Percentiles rank a stretch among this genome's conserved stretches.
Conservation (phyloP, 2,113 vertebrate genomes). For the Nycticorax nycticorax region DNA sequence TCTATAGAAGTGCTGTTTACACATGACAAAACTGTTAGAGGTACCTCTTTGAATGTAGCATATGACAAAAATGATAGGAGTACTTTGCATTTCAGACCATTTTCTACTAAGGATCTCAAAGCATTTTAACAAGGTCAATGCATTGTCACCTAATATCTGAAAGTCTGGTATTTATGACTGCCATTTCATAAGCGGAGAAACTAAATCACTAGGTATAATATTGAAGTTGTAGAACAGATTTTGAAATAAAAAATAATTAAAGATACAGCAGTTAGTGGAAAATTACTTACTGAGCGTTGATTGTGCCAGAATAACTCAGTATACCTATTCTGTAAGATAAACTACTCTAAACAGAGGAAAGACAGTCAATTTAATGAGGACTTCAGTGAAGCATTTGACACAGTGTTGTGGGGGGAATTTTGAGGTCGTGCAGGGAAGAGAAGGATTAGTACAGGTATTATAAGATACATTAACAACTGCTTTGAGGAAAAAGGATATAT, state of each 20-base stretch:
- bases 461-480: neutral
- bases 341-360: neutral
- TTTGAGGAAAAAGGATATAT: neutral
- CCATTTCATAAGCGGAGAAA: neutral
- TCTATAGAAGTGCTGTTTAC: neutral
- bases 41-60: neutral
- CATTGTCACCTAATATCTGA: neutral
- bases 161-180: neutral
- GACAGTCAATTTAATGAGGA: neutral
- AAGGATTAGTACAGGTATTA: neutral
- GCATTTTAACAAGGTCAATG: neutral
- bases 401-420: neutral
- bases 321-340: neutral
- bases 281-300: neutral
- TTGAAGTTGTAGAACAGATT: neutral
- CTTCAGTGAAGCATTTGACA: neutral
- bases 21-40: neutral
- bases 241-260: neutral
- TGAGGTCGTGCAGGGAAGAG: neutral
- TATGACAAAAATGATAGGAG: neutral
- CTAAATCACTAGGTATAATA: neutral
- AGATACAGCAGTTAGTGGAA: neutral
- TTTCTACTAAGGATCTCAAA: neutral
- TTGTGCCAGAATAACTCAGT: neutral
- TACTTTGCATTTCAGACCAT: neutral